These are phyloP conservation scores for Thripadectes ignobilis DNA, from an alignment of 2,797 vertebrate species.

Conservation along the genomic window DNA sequence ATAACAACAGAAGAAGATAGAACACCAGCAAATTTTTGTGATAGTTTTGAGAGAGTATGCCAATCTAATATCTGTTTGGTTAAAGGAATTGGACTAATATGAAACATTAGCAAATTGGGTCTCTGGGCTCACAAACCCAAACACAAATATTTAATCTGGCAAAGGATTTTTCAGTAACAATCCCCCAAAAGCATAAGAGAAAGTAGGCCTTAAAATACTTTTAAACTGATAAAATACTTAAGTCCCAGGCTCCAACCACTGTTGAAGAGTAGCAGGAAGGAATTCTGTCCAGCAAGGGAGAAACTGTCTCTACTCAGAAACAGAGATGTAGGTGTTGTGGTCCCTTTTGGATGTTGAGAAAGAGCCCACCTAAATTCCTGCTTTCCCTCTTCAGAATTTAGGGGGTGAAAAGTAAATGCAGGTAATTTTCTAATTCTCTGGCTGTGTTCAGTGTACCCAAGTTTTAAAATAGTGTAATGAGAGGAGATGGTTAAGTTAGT, in stretches of 20 bases:
- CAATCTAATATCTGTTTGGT: conserved; percentile 49
- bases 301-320: not conserved
- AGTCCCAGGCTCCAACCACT: not conserved
- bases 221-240: not conserved
- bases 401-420: not conserved
- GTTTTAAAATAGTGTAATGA: not conserved
- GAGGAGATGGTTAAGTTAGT: not conserved
- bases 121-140: conserved; percentile 20
- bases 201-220: conserved; percentile 8
- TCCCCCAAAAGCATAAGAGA: not conserved
- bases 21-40: not conserved
- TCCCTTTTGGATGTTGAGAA: not conserved
- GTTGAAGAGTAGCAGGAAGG: not conserved
- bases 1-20: not conserved
- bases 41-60: not conserved
- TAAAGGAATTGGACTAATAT: not conserved
- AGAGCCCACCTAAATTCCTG: not conserved
- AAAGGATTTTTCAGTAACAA: not conserved
- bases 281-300: not conserved
- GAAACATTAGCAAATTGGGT: not conserved
- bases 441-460: not conserved
- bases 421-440: not conserved
- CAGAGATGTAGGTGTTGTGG: not conserved
- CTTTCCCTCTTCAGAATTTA: not conserved
- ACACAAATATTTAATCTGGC: conserved; percentile 59